phyloP scores from a whole-genome alignment of 2,888 invertebrate genomes.

The Elegia similella region DNA sequence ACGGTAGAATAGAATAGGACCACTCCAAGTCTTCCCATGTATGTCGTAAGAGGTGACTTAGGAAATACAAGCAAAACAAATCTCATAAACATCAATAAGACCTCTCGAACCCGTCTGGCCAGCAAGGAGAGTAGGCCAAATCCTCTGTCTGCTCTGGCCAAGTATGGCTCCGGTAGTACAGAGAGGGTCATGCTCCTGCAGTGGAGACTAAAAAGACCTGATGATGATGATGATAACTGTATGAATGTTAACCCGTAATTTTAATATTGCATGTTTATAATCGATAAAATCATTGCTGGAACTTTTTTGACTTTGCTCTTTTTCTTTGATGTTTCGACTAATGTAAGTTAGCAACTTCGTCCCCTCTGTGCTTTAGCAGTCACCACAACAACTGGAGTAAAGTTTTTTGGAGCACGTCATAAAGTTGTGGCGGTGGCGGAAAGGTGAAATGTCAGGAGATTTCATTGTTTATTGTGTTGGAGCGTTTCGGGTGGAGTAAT shows the following conservation, averaged over 20 bases:
- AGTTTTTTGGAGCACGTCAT: slow-evolving; percentile 23
- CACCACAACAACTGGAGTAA: slow-evolving; percentile 22
- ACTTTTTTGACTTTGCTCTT: slow-evolving; percentile 39
- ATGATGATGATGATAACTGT: too few species aligned
- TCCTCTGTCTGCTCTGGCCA: too few species aligned
- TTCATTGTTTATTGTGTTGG: not conserved
- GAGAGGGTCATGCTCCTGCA: too few species aligned
- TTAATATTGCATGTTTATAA: slow-evolving; percentile 39
- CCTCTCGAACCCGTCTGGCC: too few species aligned
- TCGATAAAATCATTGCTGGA: slow-evolving; percentile 25
- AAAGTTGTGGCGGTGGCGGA: slow-evolving; percentile 2
- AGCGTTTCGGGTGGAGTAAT: not conserved
- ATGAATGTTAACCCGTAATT: slow-evolving; percentile 32
- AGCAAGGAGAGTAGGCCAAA: too few species aligned
- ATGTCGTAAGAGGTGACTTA: too few species aligned
- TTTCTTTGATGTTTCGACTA: slow-evolving; percentile 33
- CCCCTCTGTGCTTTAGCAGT: slow-evolving; percentile 26
- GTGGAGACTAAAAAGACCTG: too few species aligned
- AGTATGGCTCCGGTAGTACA: too few species aligned
- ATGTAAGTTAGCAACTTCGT: slow-evolving; percentile 30
- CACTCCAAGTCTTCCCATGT: too few species aligned
- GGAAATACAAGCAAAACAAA: too few species aligned
- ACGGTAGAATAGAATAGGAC: too few species aligned
- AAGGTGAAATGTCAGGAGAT: slow-evolving; percentile 28
- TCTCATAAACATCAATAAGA: too few species aligned